Conservation (phyloP, 2,888 invertebrate genomes). For the Cerastis leucographa region DNA sequence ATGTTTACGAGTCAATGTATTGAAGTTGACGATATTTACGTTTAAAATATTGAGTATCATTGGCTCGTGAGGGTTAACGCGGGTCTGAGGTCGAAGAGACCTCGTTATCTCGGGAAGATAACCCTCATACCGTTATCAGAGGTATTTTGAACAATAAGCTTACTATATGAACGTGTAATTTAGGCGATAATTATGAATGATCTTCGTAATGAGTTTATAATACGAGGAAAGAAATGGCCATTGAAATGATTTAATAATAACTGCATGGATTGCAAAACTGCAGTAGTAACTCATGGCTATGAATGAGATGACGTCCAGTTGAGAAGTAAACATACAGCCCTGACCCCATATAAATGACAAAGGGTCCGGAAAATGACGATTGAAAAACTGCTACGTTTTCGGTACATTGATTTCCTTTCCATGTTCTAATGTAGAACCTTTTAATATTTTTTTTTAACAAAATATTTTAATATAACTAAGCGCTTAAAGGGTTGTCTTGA, state of each 20-base stretch:
- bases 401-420: too few relatives aligned
- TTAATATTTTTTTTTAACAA: too few relatives aligned
- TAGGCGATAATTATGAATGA: not conserved
- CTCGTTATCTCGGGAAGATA: slow-evolving; percentile 55
- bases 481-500: not conserved
- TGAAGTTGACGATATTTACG: slow-evolving; percentile 33
- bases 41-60: slow-evolving; percentile 44
- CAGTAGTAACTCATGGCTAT: not conserved
- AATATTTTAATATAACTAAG: not conserved
- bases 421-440: not conserved
- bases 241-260: not conserved
- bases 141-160: slow-evolving; percentile 41
- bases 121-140: slow-evolving; percentile 33
- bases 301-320: too few relatives aligned
- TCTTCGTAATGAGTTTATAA: slow-evolving; percentile 1
- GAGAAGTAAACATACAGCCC: not conserved
- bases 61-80: slow-evolving; percentile 39
- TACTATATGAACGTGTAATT: slow-evolving; percentile 12
- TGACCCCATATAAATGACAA: not conserved
- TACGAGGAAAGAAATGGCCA: not conserved
- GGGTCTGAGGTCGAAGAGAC: slow-evolving; percentile 45
- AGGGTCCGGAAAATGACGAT: not conserved
- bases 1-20: slow-evolving; percentile 38
- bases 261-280: not conserved
- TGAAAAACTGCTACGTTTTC: not conserved